Evolutionary conservation across 2,888 invertebrate species (phyloP).

Genomic region (Papilio protenor): DNA sequence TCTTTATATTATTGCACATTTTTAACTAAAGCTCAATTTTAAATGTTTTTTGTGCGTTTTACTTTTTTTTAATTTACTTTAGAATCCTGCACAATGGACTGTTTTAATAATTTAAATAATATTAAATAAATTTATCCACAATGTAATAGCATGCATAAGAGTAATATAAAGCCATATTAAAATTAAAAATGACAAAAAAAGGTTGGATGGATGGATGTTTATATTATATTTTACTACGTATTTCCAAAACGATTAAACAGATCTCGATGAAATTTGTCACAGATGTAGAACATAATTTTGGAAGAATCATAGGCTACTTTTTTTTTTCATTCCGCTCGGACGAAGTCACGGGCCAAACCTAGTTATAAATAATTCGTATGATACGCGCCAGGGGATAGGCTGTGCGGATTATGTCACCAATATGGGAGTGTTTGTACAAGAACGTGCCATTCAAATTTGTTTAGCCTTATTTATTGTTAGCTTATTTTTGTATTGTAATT

Average conservation of each 20-base stretch:
- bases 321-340: too few relatives aligned
- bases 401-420: constrained; percentile 29
- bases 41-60: background rate
- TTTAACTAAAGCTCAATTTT: background rate
- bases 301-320: too few relatives aligned
- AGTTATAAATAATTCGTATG: constrained; percentile 25
- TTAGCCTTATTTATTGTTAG: constrained; percentile 22
- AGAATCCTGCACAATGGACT: background rate
- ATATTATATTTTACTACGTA: too few relatives aligned
- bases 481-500: constrained; percentile 18
- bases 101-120: too few relatives aligned
- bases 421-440: constrained; percentile 37
- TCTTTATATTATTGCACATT: background rate
- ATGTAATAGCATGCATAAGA: background rate
- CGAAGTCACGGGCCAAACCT: background rate
- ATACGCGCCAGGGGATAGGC: constrained; percentile 32
- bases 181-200: too few relatives aligned
- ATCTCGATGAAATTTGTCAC: too few relatives aligned
- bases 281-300: too few relatives aligned
- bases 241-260: too few relatives aligned
- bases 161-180: background rate
- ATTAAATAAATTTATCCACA: background rate
- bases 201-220: too few relatives aligned
- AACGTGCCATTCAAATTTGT: constrained; percentile 7
- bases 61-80: background rate